Percentiles rank a stretch among this genome's conserved stretches.
phyloP scores from a whole-genome alignment of 2,888 invertebrate genomes.

The Apodemia hepburni region DNA sequence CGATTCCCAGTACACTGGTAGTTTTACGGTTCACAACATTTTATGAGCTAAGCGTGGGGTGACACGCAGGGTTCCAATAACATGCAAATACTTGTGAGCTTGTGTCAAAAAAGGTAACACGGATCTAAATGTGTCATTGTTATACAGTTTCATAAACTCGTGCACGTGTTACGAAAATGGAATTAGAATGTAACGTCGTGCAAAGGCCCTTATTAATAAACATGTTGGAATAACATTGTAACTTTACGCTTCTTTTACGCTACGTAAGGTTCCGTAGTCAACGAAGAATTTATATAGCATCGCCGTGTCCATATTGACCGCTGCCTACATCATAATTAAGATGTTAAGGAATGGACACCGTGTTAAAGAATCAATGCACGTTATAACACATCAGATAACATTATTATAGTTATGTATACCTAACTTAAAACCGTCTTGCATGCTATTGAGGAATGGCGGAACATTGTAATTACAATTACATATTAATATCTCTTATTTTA shows the following conservation, averaged over 20 bases:
- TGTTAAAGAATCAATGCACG: not conserved
- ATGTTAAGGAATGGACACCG: not conserved
- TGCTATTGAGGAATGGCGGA: too few species aligned
- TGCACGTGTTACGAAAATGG: not conserved
- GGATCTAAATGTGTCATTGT: not conserved
- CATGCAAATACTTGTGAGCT: constrained; percentile 1
- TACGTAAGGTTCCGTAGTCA: not conserved
- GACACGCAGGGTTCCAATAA: not conserved
- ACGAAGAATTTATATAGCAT: too few species aligned
- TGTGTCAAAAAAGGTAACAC: not conserved
- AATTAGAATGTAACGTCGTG: not conserved
- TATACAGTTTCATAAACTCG: not conserved
- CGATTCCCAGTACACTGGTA: not conserved
- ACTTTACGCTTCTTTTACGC: not conserved
- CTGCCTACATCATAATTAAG: too few species aligned
- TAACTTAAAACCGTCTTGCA: too few species aligned
- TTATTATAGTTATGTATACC: too few species aligned
- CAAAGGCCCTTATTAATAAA: not conserved
- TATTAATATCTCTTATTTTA: too few species aligned
- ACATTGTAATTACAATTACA: too few species aligned
- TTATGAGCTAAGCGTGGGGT: not conserved
- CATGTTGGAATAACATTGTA: not conserved
- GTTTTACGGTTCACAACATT: constrained; percentile 8
- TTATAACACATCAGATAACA: too few species aligned
- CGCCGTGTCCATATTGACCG: too few species aligned